These are phyloP conservation scores for Rhagonycha lutea DNA, from an alignment of 2,888 invertebrate species.

Conservation along the genomic window DNA sequence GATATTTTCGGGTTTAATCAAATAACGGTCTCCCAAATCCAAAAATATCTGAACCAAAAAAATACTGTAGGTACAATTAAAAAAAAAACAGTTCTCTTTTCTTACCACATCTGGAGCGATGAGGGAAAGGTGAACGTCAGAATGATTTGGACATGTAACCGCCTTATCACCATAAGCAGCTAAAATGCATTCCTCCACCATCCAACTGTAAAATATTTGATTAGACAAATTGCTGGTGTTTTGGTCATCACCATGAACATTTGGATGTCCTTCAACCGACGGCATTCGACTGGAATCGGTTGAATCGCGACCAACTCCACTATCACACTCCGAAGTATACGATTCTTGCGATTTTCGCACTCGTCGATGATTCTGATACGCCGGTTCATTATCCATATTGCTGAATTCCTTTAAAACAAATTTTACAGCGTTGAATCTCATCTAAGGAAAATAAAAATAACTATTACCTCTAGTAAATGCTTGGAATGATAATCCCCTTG, in stretches of 20 bases:
- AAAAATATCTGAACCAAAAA: slow-evolving; percentile 68
- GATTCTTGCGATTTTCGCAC: slow-evolving; percentile 70
- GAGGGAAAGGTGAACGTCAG: slow-evolving; percentile 71
- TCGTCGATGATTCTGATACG: slow-evolving; percentile 40
- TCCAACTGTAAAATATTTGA: slow-evolving; percentile 73
- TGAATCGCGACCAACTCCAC: slow-evolving; percentile 84
- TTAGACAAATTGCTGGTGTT: slow-evolving; percentile 36
- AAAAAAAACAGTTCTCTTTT: slow-evolving; percentile 1
- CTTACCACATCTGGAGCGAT: slow-evolving; percentile 92
- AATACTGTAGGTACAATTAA: not conserved
- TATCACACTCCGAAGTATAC: slow-evolving; percentile 81
- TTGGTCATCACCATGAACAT: slow-evolving; percentile 51
- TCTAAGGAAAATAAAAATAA: not conserved
- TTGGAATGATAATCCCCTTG: slow-evolving; percentile 38
- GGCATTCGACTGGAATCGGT: slow-evolving; percentile 80
- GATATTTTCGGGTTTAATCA: slow-evolving; percentile 83
- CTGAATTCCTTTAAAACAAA: slow-evolving; percentile 7
- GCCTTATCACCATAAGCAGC: slow-evolving; percentile 74
- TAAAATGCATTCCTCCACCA: slow-evolving; percentile 95
- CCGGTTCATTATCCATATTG: slow-evolving; percentile 20
- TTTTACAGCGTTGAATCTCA: not conserved
- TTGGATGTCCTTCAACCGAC: slow-evolving; percentile 77
- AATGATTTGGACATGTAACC: slow-evolving; percentile 81
- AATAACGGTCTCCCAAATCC: slow-evolving; percentile 81
- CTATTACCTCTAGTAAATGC: slow-evolving; percentile 37